phyloP scores from a whole-genome alignment of 2,888 invertebrate genomes.

The Cataglyphis cursor region DNA sequence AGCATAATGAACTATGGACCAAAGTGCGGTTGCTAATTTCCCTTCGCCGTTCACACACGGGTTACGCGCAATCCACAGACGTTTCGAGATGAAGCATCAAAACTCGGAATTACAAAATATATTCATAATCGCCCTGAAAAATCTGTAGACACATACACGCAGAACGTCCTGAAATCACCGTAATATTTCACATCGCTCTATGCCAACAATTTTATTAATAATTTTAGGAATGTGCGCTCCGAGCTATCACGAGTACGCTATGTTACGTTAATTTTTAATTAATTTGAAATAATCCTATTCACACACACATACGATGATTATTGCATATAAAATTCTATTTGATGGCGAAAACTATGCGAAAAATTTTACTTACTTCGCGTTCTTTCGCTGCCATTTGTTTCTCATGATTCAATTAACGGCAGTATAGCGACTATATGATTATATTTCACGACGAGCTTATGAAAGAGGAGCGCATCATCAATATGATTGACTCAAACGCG shows the following conservation, averaged over 20 bases:
- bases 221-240: conserved; percentile 45
- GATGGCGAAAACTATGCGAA: conserved; percentile 41
- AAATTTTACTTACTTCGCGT: conserved; percentile 44
- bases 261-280: conserved; percentile 67
- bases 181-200: background rate
- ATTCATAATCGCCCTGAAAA: conserved; percentile 29
- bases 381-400: background rate
- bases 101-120: conserved; percentile 37
- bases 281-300: conserved; percentile 57
- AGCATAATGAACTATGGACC: conserved; percentile 77
- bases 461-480: background rate
- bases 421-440: background rate
- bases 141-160: background rate
- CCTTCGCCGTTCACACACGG: conserved; percentile 22
- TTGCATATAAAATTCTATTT: conserved; percentile 59
- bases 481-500: conserved; percentile 2
- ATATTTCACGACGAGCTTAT: background rate
- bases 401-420: background rate
- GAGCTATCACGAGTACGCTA: conserved; percentile 17
- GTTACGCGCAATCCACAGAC: conserved; percentile 58
- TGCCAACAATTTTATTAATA: conserved; percentile 67
- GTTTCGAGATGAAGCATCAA: conserved; percentile 59
- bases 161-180: background rate
- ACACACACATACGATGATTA: conserved; percentile 37
- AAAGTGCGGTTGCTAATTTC: conserved; percentile 74